Base-by-base conservation (phyloP, 2,797 vertebrate genomes). In the Chloroceryle inda region DNA sequence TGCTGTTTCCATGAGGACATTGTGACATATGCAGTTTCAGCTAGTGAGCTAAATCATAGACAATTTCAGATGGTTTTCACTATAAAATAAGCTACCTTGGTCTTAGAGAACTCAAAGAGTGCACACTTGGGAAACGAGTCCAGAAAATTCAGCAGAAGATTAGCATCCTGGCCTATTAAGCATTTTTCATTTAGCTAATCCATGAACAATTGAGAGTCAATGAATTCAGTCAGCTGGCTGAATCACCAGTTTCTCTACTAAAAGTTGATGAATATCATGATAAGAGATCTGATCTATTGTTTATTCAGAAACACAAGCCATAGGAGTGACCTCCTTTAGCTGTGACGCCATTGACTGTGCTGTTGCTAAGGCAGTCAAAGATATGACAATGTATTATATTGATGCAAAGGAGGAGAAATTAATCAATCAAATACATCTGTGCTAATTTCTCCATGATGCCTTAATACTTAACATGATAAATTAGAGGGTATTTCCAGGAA, bases 151-250 rank as follows among this genome's bases (percentile, higher is more conserved):
- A 78, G 15, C 62, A 81, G 26, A 8, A 16, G 61, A 71, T 88
- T 89, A 89, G 11, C 59, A 92, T 69, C 38, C 50, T 82, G 63
- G 12, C 14, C 82, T 87, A 82, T 76, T 89, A 95, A 72, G 15
- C 16, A 89, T 58, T 91, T 90, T 92, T 91, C 62, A 78, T 91
- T 86, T 91, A 78, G 23, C 66, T 89, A 81, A 63, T 84, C 13
- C 13, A n/a, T 33, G 44, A 95, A 75, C 86, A 69, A 89, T 13
- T 88, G 56, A 59, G 52, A 59, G 84, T 84, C 84, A 88, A 14
- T 71, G 13, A 90, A 88, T 92, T 89, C 74, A 72, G 50, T 78
- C 77, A 87, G 27, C 13, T 78, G 66, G 40, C 74, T 91, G 87
- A 92, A 89, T 95, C 87, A 95, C 69, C 77, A 91, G 9, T 87